phyloP scores from a whole-genome alignment of 2,797 vertebrate species.

The Periparus ater region DNA sequence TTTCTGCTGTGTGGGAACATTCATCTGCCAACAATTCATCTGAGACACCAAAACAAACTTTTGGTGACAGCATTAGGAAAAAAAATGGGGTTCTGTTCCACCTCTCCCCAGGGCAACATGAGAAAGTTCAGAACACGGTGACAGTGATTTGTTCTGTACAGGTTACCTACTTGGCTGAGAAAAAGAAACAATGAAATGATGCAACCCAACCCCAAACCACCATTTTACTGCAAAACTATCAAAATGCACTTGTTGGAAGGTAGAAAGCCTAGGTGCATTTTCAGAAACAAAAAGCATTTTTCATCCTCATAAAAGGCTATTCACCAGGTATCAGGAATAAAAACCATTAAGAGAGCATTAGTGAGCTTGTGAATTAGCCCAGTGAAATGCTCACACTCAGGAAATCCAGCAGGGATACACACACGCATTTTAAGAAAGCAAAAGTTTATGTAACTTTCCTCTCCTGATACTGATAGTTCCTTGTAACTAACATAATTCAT shows the following conservation, averaged over 20 bases:
- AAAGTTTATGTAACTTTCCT: not conserved
- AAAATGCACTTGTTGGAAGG: not conserved
- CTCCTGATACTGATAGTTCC: not conserved
- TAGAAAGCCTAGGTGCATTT: not conserved
- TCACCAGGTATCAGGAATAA: not conserved
- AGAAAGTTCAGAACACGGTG: not conserved
- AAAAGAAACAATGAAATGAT: not conserved
- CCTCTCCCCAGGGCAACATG: rapidly evolving
- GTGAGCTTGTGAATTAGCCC: not conserved
- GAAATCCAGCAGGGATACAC: not conserved
- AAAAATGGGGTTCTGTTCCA: not conserved
- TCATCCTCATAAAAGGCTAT: not conserved
- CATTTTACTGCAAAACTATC: not conserved
- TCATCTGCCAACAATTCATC: not conserved
- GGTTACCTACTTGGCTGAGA: not conserved
- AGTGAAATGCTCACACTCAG: not conserved
- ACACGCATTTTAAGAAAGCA: not conserved
- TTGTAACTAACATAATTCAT: not conserved
- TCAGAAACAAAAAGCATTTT: not conserved
- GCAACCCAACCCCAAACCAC: not conserved
- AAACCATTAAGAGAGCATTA: not conserved
- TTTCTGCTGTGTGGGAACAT: not conserved
- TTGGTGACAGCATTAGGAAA: not conserved
- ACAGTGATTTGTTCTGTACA: not conserved
- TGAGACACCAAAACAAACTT: not conserved